A percentile compares a stretch with the other conserved stretches of the same genome.
Conservation (phyloP, 2,113 vertebrate genomes). For the Opisthocomus hoazin region DNA sequence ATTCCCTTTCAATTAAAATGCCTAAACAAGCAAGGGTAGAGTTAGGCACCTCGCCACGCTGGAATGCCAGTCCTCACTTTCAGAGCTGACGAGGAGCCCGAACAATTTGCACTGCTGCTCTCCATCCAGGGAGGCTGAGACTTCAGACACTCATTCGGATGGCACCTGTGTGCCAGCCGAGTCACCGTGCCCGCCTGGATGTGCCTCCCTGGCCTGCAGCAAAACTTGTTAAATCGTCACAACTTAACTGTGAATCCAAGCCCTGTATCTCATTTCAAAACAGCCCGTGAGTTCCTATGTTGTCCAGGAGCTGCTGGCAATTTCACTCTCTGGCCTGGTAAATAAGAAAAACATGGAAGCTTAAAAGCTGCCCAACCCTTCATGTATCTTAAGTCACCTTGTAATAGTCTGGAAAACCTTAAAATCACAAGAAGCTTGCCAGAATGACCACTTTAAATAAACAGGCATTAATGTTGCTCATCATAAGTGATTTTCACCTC, state of each 20-base stretch:
- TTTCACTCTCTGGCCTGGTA: not conserved
- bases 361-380: not conserved
- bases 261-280: not conserved
- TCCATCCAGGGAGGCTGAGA: not conserved
- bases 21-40: not conserved
- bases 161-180: not conserved
- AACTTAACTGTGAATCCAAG: not conserved
- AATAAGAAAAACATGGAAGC: not conserved
- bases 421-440: not conserved
- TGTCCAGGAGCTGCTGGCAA: not conserved
- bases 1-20: not conserved
- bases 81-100: not conserved
- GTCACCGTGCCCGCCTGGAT: fast-evolving
- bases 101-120: not conserved
- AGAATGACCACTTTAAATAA: not conserved
- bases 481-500: not conserved
- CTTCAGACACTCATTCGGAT: fast-evolving
- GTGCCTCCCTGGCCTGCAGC: not conserved
- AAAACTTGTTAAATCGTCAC: not conserved
- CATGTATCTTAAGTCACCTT: not conserved
- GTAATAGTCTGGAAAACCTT: not conserved
- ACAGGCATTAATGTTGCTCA: not conserved
- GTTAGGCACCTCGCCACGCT: not conserved
- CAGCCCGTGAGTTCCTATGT: not conserved
- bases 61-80: not conserved